Evolutionary conservation across 2,797 vertebrate genomes (phyloP).

Genomic region (Cirrhinus molitorella): DNA sequence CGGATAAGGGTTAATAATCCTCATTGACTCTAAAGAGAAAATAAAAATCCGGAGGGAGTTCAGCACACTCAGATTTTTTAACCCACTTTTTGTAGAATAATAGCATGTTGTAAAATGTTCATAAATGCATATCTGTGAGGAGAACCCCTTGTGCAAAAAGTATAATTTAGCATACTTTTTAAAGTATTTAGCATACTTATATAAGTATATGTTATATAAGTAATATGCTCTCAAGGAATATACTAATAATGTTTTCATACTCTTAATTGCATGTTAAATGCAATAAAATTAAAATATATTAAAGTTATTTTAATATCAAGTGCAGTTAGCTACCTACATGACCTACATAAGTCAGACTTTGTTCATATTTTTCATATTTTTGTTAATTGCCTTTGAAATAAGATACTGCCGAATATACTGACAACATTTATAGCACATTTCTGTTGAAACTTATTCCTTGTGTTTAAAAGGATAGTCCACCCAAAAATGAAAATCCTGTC

Average conservation of each 20-base stretch:
- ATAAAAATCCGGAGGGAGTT: constrained; percentile 15
- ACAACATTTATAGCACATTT: too few relatives aligned
- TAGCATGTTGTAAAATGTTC: neutral
- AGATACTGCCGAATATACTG: neutral
- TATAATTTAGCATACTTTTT: neutral
- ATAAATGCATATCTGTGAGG: neutral
- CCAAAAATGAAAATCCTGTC: too few relatives aligned
- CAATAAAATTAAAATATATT: neutral
- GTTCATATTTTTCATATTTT: neutral
- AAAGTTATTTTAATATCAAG: neutral
- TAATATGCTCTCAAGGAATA: neutral
- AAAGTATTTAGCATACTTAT: neutral
- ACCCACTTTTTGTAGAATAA: neutral
- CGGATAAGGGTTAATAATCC: constrained; percentile 15
- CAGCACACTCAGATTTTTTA: constrained; percentile 10
- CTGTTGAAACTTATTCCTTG: neutral
- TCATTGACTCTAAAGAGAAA: constrained; percentile 24
- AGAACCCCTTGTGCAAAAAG: neutral
- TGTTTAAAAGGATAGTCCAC: neutral
- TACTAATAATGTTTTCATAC: neutral
- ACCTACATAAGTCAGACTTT: neutral
- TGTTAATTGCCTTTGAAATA: neutral
- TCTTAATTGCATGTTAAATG: neutral
- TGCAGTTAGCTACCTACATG: neutral
- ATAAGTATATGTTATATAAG: neutral